Percentiles rank a stretch among this genome's conserved stretches.
phyloP scores from a whole-genome alignment of 2,113 vertebrate genomes.

The Centrocercus urophasianus region DNA sequence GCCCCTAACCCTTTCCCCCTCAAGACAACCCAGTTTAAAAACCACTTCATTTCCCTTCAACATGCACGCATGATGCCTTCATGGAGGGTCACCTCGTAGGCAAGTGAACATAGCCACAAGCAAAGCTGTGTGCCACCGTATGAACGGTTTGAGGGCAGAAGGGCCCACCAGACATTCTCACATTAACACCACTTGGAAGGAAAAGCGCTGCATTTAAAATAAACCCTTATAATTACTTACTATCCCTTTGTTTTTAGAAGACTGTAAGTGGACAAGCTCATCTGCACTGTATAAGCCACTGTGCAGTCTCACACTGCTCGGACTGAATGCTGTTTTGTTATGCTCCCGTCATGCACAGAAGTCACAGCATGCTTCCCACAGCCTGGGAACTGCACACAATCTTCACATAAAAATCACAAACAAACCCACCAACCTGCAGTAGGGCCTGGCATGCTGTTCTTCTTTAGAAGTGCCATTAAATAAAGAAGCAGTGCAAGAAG shows the following conservation, averaged over 20 bases:
- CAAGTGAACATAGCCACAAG: neutral
- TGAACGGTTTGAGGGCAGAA: neutral
- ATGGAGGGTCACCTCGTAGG: neutral
- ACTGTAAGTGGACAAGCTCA: neutral
- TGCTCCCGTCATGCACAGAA: neutral
- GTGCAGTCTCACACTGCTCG: neutral
- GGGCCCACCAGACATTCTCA: neutral
- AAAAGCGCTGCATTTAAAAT: neutral
- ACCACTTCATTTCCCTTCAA: neutral
- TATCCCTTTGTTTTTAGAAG: neutral
- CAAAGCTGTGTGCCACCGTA: neutral
- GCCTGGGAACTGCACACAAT: neutral
- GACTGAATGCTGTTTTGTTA: neutral
- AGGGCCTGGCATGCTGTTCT: neutral
- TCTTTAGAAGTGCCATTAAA: neutral
- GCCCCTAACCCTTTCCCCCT: neutral
- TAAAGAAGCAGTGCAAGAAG: neutral
- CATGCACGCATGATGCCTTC: accelerated
- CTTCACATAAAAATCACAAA: slow-evolving; percentile 1
- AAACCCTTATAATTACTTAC: neutral
- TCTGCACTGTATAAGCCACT: neutral
- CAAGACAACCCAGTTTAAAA: neutral
- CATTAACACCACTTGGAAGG: neutral
- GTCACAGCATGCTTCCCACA: slow-evolving; percentile 14
- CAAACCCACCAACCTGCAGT: neutral